These are phyloP conservation scores for Apostichopus leukothele DNA, from an alignment of 53 echinoderm and acorn worm species.

Conservation along the genomic window DNA sequence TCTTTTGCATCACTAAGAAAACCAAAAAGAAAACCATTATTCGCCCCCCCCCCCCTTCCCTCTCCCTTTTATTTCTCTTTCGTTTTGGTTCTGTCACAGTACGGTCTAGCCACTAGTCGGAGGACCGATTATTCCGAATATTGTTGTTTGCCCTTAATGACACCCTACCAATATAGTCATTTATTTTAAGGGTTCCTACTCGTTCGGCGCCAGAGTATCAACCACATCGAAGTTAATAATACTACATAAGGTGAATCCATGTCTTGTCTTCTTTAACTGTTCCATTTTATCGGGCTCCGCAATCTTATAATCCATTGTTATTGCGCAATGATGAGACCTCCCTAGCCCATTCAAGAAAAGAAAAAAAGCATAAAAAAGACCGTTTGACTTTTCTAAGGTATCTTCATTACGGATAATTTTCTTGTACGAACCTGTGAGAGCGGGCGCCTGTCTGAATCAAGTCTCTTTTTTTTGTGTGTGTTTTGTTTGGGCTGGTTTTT, in stretches of 20 bases:
- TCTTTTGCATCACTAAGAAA: too few relatives aligned
- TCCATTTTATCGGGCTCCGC: background rate
- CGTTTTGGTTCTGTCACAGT: too few relatives aligned
- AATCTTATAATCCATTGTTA: slow-evolving; percentile 35
- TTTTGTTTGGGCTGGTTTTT: too few relatives aligned
- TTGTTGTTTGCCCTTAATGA: slow-evolving; percentile 9
- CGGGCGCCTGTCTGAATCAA: slow-evolving; percentile 24
- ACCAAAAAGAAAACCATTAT: too few relatives aligned
- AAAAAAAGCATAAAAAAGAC: background rate
- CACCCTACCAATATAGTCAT: slow-evolving; percentile 33
- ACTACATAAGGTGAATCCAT: background rate
- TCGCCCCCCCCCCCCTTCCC: too few relatives aligned
- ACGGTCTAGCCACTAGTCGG: too few relatives aligned
- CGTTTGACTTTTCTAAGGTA: slow-evolving; percentile 23
- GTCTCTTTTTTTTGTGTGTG: background rate
- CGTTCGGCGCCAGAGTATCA: background rate
- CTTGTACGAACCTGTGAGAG: background rate
- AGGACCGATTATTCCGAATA: too few relatives aligned
- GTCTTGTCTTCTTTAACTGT: slow-evolving; percentile 13
- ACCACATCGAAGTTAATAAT: background rate
- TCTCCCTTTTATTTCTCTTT: too few relatives aligned
- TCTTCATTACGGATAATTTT: slow-evolving; percentile 32
- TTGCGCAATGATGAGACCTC: background rate
- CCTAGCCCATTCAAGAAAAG: too few relatives aligned
- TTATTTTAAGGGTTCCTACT: slow-evolving; percentile 24